phyloP scores from a whole-genome alignment of 2,888 invertebrate genomes.

The Drosophila meridiana region DNA sequence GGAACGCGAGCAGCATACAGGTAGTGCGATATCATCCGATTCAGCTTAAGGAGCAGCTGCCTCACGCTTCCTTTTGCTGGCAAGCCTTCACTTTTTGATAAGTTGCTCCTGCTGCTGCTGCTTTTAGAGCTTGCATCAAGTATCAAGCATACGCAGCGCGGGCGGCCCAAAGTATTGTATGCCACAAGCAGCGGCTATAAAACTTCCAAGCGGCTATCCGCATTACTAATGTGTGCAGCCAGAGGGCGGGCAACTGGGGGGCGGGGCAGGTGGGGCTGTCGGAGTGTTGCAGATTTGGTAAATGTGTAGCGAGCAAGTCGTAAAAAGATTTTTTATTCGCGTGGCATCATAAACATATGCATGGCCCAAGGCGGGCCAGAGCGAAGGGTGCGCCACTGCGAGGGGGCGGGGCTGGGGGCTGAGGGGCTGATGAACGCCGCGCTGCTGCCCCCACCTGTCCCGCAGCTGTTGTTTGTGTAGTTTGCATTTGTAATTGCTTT shows the following conservation, averaged over 20 bases:
- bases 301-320: constrained; percentile 55
- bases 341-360: constrained; percentile 71
- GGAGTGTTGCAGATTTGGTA: constrained; percentile 41
- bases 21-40: constrained; percentile 18
- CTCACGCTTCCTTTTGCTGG: neutral
- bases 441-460: neutral
- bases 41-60: constrained; percentile 8
- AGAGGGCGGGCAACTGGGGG: neutral
- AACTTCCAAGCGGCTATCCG: constrained; percentile 21
- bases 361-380: constrained; percentile 2
- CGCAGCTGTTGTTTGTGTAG: constrained; percentile 67
- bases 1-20: constrained; percentile 16
- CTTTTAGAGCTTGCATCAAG: constrained; percentile 29
- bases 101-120: constrained; percentile 28
- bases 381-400: too few relatives aligned
- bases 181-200: constrained; percentile 34
- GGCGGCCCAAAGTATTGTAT: constrained; percentile 27
- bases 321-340: constrained; percentile 73
- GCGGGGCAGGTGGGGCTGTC: neutral
- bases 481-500: constrained; percentile 77
- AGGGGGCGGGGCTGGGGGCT: neutral
- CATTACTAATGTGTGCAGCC: constrained; percentile 38
- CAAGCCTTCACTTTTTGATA: constrained; percentile 42
- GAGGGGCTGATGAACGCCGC: constrained; percentile 18
- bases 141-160: constrained; percentile 55